A percentile compares a stretch with the other conserved stretches of the same genome.
These are phyloP conservation scores for Drosophila borealis DNA, from an alignment of 2,888 invertebrate species.

Conservation along the genomic window DNA sequence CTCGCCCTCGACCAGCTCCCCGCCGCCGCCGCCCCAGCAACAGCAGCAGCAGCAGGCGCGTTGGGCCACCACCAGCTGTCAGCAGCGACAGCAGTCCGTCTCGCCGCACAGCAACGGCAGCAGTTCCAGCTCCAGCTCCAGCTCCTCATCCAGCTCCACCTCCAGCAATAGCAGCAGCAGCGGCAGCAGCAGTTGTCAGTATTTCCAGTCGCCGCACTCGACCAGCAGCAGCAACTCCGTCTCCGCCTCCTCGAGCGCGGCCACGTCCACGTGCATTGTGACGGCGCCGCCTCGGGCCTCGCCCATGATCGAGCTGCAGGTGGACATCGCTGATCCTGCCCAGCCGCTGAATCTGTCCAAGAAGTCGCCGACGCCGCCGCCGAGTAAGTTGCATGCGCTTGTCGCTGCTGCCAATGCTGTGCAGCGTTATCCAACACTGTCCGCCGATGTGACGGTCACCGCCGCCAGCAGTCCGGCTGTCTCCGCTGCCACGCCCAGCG, in stretches of 20 bases:
- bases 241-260: conserved; percentile 67
- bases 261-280: conserved; percentile 85
- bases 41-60: conserved; percentile 80
- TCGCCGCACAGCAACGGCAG: conserved; percentile 83
- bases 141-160: conserved; percentile 83
- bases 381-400: conserved; percentile 85
- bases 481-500: conserved; percentile 51
- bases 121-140: conserved; percentile 83
- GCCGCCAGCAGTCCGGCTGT: conserved; percentile 70
- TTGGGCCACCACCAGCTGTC: conserved; percentile 86
- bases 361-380: conserved; percentile 92
- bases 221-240: conserved; percentile 51
- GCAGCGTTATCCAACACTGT: conserved; percentile 83
- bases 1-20: conserved; percentile 83
- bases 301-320: conserved; percentile 90
- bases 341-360: conserved; percentile 96
- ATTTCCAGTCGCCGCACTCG: conserved; percentile 85
- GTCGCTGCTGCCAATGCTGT: conserved; percentile 82
- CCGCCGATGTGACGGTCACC: conserved; percentile 84
- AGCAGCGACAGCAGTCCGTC: conserved; percentile 85
- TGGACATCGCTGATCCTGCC: conserved; percentile 92
- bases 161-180: conserved; percentile 50
- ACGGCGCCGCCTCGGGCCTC: conserved; percentile 85
- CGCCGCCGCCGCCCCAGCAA: conserved; percentile 77
- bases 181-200: conserved; percentile 78